A percentile compares a stretch with the other conserved stretches of the same genome.
Evolutionary conservation across 2,797 vertebrate genomes (phyloP).

Genomic region (Crenichthys baileyi): DNA sequence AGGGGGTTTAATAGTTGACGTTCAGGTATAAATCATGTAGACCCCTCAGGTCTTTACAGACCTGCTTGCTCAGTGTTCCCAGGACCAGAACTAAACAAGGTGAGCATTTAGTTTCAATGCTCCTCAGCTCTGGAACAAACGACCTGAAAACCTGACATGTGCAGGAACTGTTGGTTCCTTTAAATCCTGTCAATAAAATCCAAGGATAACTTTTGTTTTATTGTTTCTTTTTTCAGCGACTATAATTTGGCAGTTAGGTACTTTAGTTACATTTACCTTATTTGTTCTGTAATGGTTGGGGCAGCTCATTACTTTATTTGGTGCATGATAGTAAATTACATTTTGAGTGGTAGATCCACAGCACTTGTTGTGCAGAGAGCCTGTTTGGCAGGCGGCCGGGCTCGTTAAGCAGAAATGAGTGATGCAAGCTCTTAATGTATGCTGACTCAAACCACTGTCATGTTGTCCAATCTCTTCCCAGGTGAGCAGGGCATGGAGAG

Average conservation of each 20-base stretch:
- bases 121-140: background rate
- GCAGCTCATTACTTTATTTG: conserved; percentile 30
- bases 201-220: background rate
- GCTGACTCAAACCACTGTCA: conserved; percentile 47
- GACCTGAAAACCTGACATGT: background rate
- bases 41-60: background rate
- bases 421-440: conserved; percentile 57
- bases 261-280: conserved; percentile 8
- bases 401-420: conserved; percentile 49
- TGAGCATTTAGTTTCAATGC: background rate
- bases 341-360: conserved; percentile 15
- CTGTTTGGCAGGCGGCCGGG: conserved; percentile 43
- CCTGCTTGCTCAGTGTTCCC: no score
- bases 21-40: background rate
- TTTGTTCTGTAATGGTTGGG: background rate
- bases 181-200: background rate
- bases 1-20: background rate
- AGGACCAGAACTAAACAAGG: background rate
- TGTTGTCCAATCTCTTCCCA: conserved; percentile 66
- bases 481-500: conserved; percentile 93
- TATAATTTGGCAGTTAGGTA: background rate
- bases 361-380: conserved; percentile 5
- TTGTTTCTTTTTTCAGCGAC: background rate
- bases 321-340: conserved; percentile 41
- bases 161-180: background rate